phyloP scores from a whole-genome alignment of 2,797 vertebrate species.

The Poliocrania exsul region DNA sequence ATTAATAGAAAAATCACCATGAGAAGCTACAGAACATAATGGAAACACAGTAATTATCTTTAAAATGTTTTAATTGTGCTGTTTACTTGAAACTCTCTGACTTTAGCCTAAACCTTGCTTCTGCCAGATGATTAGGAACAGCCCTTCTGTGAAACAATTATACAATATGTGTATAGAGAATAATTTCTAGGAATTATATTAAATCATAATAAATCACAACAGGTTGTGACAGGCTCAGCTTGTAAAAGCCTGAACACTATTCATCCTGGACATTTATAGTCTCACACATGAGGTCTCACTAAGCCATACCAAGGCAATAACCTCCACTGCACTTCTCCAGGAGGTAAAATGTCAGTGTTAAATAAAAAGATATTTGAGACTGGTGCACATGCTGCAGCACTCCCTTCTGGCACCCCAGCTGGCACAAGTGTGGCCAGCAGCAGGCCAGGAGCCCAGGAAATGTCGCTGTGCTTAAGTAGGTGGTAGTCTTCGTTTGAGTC shows the following conservation, averaged over 20 bases:
- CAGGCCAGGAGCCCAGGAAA: conserved; percentile 42
- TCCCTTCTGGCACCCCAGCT: background rate
- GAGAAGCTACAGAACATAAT: background rate
- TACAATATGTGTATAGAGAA: background rate
- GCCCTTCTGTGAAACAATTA: background rate
- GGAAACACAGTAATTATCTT: background rate
- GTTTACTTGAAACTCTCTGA: background rate
- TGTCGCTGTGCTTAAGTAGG: background rate
- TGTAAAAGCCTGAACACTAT: background rate
- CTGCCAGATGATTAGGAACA: background rate
- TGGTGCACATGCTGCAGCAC: background rate
- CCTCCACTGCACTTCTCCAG: background rate
- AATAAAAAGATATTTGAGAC: background rate
- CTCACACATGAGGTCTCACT: background rate
- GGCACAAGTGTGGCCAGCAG: background rate
- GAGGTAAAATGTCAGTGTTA: background rate
- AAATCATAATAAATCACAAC: conserved; percentile 20
- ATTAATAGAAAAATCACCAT: background rate
- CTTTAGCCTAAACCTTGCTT: background rate
- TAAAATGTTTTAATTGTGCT: background rate
- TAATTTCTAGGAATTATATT: conserved; percentile 30
- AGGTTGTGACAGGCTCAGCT: background rate
- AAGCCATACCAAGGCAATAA: background rate
- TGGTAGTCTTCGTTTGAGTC: conserved; percentile 38
- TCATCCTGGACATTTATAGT: background rate